These are phyloP conservation scores for Hippocampus guttulatus DNA, from an alignment of 2,113 vertebrate species.

Conservation along the genomic window DNA sequence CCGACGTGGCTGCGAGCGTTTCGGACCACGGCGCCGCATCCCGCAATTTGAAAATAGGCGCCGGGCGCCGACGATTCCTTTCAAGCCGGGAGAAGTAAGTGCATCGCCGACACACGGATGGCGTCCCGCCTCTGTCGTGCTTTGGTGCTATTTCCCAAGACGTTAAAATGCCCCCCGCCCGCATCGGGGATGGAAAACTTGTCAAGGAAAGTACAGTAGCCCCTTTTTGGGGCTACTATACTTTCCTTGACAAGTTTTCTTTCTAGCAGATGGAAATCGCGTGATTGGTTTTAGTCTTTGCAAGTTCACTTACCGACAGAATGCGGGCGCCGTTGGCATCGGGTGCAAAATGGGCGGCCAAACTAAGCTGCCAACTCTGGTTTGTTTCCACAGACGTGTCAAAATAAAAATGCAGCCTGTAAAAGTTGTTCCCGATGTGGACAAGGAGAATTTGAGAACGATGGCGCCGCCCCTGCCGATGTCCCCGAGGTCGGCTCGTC, in stretches of 20 bases:
- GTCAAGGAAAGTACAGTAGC: too few relatives aligned
- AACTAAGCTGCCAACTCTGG: background rate
- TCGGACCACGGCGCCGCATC: background rate
- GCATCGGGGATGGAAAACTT: too few relatives aligned
- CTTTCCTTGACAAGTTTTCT: too few relatives aligned
- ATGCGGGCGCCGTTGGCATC: too few relatives aligned
- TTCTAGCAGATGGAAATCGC: too few relatives aligned
- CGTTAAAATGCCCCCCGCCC: too few relatives aligned
- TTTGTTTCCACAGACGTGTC: slow-evolving; percentile 40
- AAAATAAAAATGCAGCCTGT: slow-evolving; percentile 78
- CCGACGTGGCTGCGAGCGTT: background rate
- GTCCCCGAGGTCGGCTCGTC: slow-evolving; percentile 60
- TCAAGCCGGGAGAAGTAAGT: background rate
- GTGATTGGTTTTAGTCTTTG: background rate
- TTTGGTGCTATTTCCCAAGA: too few relatives aligned
- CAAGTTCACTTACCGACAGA: too few relatives aligned
- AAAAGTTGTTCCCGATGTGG: slow-evolving; percentile 71
- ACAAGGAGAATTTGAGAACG: slow-evolving; percentile 52
- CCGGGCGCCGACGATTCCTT: background rate
- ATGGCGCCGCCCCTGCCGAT: slow-evolving; percentile 35
- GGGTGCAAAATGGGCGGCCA: background rate
- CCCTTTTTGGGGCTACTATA: too few relatives aligned
- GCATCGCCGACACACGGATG: background rate
- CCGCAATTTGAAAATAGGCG: background rate
- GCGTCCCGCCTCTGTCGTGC: too few relatives aligned